Evolutionary conservation across 2,113 vertebrate genomes (phyloP).

Genomic region (Thinocorus orbignyianus): DNA sequence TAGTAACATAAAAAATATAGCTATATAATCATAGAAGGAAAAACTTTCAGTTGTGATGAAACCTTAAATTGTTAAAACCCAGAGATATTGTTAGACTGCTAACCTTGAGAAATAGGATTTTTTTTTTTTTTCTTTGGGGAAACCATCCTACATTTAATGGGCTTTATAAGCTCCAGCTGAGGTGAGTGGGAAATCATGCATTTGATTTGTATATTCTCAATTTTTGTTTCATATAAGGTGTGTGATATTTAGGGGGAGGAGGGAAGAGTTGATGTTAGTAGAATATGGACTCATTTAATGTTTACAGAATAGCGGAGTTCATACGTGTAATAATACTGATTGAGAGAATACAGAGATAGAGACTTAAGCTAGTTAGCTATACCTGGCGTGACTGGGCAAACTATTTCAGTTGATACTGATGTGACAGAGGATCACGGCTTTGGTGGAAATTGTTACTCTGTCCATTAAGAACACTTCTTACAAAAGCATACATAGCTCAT

Average conservation of each 20-base stretch:
- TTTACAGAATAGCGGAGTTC: not conserved
- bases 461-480: not conserved
- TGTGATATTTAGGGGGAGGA: not conserved
- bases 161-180: not conserved
- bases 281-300: not conserved
- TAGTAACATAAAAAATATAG: not conserved
- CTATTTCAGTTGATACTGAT: not conserved
- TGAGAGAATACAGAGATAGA: not conserved
- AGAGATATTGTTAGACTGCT: not conserved
- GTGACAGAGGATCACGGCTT: not conserved
- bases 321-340: not conserved
- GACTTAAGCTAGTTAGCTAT: not conserved
- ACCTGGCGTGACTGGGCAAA: not conserved
- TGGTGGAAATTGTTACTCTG: not conserved
- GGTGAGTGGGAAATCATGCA: not conserved
- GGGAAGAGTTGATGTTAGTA: not conserved
- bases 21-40: not conserved
- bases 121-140: not conserved
- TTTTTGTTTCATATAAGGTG: not conserved
- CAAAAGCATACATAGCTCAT: not conserved
- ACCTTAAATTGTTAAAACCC: not conserved
- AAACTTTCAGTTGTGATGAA: not conserved
- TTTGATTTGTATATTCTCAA: not conserved
- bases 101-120: not conserved
- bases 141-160: not conserved